Percentiles rank a stretch among this genome's conserved stretches.
phyloP scores from a whole-genome alignment of 1,140 invertebrate genomes.

The Harpegnathos saltator region DNA sequence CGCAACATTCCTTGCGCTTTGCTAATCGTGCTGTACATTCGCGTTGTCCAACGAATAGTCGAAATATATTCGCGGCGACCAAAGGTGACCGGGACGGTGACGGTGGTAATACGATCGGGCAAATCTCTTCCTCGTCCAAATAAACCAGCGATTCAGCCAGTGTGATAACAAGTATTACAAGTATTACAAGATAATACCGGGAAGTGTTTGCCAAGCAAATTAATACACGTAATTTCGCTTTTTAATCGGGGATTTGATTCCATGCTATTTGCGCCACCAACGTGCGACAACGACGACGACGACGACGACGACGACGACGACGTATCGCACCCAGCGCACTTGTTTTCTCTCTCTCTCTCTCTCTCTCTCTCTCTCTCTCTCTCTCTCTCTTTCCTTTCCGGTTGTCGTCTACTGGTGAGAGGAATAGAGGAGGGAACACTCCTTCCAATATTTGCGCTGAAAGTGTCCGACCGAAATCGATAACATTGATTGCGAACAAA shows the following conservation, averaged over 20 bases:
- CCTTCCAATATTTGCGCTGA: constrained; percentile 40
- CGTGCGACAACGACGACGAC: not conserved
- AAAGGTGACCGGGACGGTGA: too few species aligned
- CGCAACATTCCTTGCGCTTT: too few species aligned
- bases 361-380: too few species aligned
- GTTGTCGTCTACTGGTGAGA: not conserved
- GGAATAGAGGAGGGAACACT: not conserved
- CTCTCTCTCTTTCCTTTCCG: too few species aligned
- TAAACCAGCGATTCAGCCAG: constrained; percentile 21
- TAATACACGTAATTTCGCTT: constrained; percentile 44
- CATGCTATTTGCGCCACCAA: not conserved
- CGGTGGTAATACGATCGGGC: not conserved
- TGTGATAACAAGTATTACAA: not conserved
- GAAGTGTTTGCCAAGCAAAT: constrained; percentile 13
- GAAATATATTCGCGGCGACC: too few species aligned
- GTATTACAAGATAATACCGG: too few species aligned
- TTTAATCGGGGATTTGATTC: constrained; percentile 43
- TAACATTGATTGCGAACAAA: constrained; percentile 30
- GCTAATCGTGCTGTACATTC: too few species aligned
- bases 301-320: not conserved
- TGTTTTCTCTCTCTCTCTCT: too few species aligned
- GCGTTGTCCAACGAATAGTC: too few species aligned
- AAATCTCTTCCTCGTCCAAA: constrained; percentile 11
- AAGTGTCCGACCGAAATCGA: constrained; percentile 18
- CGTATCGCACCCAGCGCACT: not conserved